Base-by-base conservation (phyloP, 2,888 invertebrate genomes). In the Steromphala cineraria region DNA sequence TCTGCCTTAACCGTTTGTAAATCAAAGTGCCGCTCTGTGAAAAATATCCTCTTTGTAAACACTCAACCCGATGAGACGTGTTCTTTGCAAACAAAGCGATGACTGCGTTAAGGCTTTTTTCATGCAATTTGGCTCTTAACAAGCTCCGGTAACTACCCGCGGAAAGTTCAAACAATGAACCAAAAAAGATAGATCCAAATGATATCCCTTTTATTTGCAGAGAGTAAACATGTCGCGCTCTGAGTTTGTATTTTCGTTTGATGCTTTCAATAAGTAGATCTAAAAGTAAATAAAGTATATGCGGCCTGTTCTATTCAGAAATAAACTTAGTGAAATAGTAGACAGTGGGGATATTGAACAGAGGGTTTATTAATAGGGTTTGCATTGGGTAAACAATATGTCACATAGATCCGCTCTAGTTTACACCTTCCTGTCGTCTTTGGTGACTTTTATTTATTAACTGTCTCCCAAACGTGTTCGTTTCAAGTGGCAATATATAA, bases 11-110 rank as follows among this genome's bases (percentile, higher is more conserved):
- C 36, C 36, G 40, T 71, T 36, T 19, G 71, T 71, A 71, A 71
- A 71, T 71, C 71, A 71, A 71, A 71, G 71, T 40, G 31, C 40
- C 71, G 15, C 71, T 36, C n/a, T 40, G 71, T 31, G 71, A 71
- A 71, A 71, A 71, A 71, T 71, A 19, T 36, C 71, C 71, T 36
- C n/a, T 36, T 40, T n/a, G 71, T 36, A 71, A 71, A 71, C 40
- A 71, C 62, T 71, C 36, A 36, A 40, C 17, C 19, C 71, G 31
- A 71, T 71, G 71, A 71, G 19, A 71, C 71, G 71, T 36, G 71
- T 36, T 31, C 36, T 40, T 5, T 2, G 71, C 36, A 71, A 71
- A 71, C 40, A 71, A 28, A n/a, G 17, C 71, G n/a, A n/a, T 71
- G 71, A 71, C 71, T 71, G 71, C 71, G 28, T 19, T 71, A 71